Conservation (phyloP, 2,888 invertebrate species). For the Panzeria rudis region DNA sequence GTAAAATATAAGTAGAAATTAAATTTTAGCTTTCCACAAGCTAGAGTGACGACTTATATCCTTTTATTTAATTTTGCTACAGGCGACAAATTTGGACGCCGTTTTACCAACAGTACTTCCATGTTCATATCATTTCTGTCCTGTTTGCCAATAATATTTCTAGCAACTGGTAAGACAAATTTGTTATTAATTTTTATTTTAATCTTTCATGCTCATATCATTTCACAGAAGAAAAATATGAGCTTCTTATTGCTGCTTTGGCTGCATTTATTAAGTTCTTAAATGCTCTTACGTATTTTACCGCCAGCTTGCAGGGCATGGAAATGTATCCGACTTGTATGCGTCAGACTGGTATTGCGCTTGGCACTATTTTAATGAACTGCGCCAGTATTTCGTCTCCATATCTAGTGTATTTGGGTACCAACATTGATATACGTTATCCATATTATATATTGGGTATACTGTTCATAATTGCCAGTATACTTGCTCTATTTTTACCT, state of each 20-base stretch:
- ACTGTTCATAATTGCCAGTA: constrained; percentile 83
- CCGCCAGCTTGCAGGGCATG: constrained; percentile 86
- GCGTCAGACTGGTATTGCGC: constrained; percentile 87
- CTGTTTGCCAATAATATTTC: constrained; percentile 82
- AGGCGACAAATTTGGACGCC: constrained; percentile 85
- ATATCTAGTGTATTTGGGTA: constrained; percentile 86
- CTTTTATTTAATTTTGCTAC: constrained; percentile 54
- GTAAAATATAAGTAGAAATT: constrained; percentile 59
- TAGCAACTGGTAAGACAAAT: constrained; percentile 79
- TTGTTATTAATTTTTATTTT: background rate
- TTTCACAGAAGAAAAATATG: constrained; percentile 77
- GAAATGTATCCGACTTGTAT: constrained; percentile 88
- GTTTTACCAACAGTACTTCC: constrained; percentile 84
- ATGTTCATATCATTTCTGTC: constrained; percentile 82
- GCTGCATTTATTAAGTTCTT: constrained; percentile 85
- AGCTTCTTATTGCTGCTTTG: constrained; percentile 81
- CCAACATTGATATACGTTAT: constrained; percentile 82
- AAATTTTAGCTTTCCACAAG: too few species aligned
- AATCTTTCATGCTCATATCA: background rate
- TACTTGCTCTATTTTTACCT: constrained; percentile 85
- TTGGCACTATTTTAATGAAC: constrained; percentile 86
- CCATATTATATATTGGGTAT: constrained; percentile 83
- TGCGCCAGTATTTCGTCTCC: constrained; percentile 86
- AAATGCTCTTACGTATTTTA: constrained; percentile 85
- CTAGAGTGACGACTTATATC: too few species aligned